Conservation (phyloP, 2,888 invertebrate species). For the Lysandra coridon region DNA sequence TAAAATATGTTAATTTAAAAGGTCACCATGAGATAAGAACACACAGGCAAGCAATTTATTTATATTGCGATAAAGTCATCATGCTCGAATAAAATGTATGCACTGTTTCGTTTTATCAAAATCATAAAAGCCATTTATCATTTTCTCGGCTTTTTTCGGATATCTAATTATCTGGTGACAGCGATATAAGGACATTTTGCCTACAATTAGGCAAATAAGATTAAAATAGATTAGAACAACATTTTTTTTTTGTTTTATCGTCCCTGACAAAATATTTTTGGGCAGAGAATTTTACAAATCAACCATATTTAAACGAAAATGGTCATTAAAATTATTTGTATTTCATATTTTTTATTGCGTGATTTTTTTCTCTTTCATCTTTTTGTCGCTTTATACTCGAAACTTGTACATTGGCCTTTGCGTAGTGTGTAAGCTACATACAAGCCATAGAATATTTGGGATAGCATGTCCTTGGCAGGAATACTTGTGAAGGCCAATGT, state of each 20-base stretch:
- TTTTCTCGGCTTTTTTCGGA: neutral
- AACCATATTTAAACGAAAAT: neutral
- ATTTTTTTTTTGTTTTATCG: neutral
- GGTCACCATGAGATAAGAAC: neutral
- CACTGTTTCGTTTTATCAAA: neutral
- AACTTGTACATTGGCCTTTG: neutral
- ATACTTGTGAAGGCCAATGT: neutral
- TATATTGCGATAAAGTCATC: neutral
- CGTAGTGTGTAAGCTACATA: neutral
- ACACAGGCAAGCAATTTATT: neutral
- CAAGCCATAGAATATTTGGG: neutral
- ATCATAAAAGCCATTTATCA: neutral
- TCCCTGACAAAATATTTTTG: neutral
- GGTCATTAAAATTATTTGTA: neutral
- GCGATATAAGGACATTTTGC: neutral
- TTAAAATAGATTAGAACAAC: neutral
- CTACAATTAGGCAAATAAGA: neutral
- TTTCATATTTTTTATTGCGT: neutral
- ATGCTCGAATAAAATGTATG: neutral
- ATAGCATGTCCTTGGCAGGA: neutral
- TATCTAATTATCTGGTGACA: neutral
- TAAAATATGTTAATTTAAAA: constrained; percentile 5
- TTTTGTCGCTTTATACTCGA: neutral
- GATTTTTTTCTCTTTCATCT: neutral
- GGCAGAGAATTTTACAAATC: neutral